phyloP scores from a whole-genome alignment of 2,113 vertebrate genomes.

The Melanerpes formicivorus region DNA sequence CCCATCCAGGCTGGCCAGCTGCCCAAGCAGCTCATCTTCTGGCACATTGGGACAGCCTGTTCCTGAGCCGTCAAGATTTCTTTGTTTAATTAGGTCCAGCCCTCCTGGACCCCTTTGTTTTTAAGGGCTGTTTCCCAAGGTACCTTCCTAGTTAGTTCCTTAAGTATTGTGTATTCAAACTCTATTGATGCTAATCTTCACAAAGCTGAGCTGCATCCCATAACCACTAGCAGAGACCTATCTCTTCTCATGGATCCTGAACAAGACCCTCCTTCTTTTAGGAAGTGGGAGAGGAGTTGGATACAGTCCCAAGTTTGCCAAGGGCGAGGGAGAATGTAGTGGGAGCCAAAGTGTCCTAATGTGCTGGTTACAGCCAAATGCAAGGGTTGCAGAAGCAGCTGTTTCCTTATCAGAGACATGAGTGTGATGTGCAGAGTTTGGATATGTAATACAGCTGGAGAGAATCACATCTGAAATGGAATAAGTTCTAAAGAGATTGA shows the following conservation, averaged over 20 bases:
- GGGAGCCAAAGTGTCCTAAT: background rate
- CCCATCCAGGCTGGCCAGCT: too few relatives aligned
- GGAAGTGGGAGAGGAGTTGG: background rate
- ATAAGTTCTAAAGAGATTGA: background rate
- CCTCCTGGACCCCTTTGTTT: too few relatives aligned
- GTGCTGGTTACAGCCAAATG: background rate
- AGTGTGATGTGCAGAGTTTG: background rate
- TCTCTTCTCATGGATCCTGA: background rate
- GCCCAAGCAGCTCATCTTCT: too few relatives aligned
- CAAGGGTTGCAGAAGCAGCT: background rate
- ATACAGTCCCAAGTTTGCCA: background rate
- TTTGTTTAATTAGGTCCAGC: too few relatives aligned
- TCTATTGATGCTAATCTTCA: background rate
- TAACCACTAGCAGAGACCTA: background rate
- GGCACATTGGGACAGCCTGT: too few relatives aligned
- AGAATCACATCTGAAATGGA: background rate
- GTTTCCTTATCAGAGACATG: constrained; percentile 10
- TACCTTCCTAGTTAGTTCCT: too few relatives aligned
- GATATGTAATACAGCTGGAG: background rate
- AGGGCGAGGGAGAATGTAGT: background rate
- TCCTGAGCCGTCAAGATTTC: too few relatives aligned
- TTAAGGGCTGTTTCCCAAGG: too few relatives aligned
- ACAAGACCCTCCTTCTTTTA: background rate
- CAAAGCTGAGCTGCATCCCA: background rate
- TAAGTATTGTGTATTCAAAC: background rate